Percentiles rank a stretch among this genome's conserved stretches.
Evolutionary conservation across 2,888 invertebrate species (phyloP).

Genomic region (Cataglyphis cursor): DNA sequence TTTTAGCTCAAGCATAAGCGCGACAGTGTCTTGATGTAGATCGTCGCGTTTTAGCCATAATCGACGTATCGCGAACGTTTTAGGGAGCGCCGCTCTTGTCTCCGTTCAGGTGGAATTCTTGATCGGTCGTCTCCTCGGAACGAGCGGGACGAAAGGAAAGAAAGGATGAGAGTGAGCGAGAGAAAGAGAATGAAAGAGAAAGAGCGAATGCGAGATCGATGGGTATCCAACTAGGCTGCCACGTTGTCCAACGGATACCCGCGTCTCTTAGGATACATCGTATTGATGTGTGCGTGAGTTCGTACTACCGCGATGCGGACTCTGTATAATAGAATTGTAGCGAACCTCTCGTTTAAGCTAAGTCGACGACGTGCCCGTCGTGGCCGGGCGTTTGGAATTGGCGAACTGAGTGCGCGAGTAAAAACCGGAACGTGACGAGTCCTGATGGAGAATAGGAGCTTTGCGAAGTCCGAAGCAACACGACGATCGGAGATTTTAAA

Average conservation of each 20-base stretch:
- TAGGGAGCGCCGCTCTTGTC: constrained; percentile 41
- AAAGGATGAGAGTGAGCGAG: constrained; percentile 4
- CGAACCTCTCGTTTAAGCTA: constrained; percentile 75
- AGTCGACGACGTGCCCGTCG: constrained; percentile 61
- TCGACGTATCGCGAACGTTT: constrained; percentile 46
- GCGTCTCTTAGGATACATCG: constrained; percentile 44
- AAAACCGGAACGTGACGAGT: constrained; percentile 69
- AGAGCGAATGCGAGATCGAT: constrained; percentile 33
- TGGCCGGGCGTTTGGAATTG: constrained; percentile 56
- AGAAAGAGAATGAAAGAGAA: constrained; percentile 6
- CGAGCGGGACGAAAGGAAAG: constrained; percentile 16
- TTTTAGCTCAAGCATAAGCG: constrained; percentile 69
- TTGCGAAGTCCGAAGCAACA: constrained; percentile 41
- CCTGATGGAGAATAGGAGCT: constrained; percentile 53
- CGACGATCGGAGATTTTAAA: constrained; percentile 28
- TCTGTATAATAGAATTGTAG: constrained; percentile 75
- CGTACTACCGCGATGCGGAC: constrained; percentile 74
- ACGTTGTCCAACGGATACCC: constrained; percentile 46
- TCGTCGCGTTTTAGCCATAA: constrained; percentile 71
- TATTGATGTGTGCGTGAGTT: constrained; percentile 64
- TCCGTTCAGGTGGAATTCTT: constrained; percentile 39
- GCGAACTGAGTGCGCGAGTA: constrained; percentile 49
- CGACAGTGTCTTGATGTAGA: constrained; percentile 20
- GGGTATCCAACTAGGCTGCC: constrained; percentile 45
- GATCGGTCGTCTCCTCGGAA: constrained; percentile 37